Conservation (phyloP, 2,888 invertebrate genomes). For the Drosophila lacicola region DNA sequence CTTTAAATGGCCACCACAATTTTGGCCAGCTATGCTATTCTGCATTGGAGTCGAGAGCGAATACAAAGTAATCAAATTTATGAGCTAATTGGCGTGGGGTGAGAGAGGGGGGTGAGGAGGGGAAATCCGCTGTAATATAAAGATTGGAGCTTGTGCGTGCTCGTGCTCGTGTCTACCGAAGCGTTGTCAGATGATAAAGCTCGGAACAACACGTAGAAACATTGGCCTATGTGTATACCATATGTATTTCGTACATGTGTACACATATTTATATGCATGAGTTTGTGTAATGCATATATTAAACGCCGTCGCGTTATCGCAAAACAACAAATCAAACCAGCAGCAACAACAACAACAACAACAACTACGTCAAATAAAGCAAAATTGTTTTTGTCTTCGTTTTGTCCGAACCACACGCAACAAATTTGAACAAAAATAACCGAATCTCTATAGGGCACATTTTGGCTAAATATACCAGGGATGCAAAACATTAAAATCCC, state of each 20-base stretch:
- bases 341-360: slow-evolving; percentile 1
- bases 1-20: slow-evolving; percentile 10
- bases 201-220: slow-evolving; percentile 53
- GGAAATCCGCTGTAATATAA: slow-evolving; percentile 23
- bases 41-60: slow-evolving; percentile 14
- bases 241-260: slow-evolving; percentile 13
- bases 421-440: slow-evolving; percentile 33
- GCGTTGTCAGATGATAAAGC: slow-evolving; percentile 66
- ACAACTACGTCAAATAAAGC: slow-evolving; percentile 19
- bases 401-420: slow-evolving; percentile 36
- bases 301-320: slow-evolving; percentile 43
- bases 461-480: slow-evolving; percentile 15
- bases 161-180: slow-evolving; percentile 56
- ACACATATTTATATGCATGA: slow-evolving; percentile 11
- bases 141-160: slow-evolving; percentile 62
- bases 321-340: slow-evolving; percentile 30
- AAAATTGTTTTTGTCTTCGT: slow-evolving; percentile 53
- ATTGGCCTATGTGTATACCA: slow-evolving; percentile 40
- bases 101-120: neutral
- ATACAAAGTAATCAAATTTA: slow-evolving; percentile 55
- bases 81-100: slow-evolving; percentile 43
- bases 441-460: slow-evolving; percentile 13
- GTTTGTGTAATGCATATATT: slow-evolving; percentile 14
- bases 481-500: neutral
- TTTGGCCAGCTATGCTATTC: slow-evolving; percentile 7